Evolutionary conservation across 2,113 vertebrate genomes (phyloP).

Genomic region (Galbula dea): DNA sequence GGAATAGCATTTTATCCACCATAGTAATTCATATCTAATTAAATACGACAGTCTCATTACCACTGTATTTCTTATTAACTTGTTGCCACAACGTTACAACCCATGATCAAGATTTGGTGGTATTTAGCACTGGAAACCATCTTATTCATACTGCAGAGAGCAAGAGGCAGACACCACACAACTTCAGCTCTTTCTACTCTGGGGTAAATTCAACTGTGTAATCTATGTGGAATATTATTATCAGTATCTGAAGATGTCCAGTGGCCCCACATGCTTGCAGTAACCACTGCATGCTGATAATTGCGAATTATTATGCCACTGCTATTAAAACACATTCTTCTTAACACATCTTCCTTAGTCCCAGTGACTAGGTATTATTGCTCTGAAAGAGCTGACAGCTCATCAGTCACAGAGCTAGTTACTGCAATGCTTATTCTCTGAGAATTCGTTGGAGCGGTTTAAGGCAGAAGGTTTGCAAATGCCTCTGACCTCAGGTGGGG

Average conservation of each 20-base stretch:
- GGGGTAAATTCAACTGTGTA: neutral
- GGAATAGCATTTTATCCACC: neutral
- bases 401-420: neutral
- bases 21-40: neutral
- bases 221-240: neutral
- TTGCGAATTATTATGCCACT: neutral
- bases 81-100: neutral
- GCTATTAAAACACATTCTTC: neutral
- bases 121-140: neutral
- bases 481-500: neutral
- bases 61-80: neutral
- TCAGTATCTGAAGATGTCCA: neutral
- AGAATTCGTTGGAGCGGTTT: neutral
- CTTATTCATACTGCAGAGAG: neutral
- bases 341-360: neutral
- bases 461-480: neutral
- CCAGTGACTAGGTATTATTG: neutral
- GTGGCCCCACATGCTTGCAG: neutral
- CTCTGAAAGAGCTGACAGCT: neutral
- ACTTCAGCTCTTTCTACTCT: neutral
- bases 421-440: neutral
- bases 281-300: neutral
- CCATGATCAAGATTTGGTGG: neutral
- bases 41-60: neutral
- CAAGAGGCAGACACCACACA: neutral